Evolutionary conservation across 2,113 vertebrate genomes (phyloP).

Genomic region (Thamnophis sirtalis): DNA sequence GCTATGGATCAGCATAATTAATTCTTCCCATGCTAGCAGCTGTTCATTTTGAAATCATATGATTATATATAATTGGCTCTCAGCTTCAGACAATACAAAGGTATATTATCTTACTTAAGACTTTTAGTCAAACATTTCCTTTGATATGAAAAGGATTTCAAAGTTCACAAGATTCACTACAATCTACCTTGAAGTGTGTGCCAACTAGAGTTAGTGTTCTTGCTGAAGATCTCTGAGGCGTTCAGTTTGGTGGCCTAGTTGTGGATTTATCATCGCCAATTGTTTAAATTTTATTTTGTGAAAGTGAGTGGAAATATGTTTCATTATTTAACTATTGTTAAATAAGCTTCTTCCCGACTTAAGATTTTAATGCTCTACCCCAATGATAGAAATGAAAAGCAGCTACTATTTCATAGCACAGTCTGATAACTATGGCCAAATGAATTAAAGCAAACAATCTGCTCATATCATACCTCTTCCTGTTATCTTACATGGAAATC

Average conservation of each 20-base stretch:
- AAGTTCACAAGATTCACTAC: not conserved
- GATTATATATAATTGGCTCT: not conserved
- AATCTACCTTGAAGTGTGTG: not conserved
- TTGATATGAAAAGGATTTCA: not conserved
- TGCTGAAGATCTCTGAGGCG: not conserved
- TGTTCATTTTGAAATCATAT: not conserved
- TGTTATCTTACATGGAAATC: not conserved
- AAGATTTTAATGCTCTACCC: not conserved
- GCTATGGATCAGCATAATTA: not conserved
- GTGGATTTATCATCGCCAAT: not conserved
- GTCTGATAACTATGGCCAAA: not conserved
- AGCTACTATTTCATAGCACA: not conserved
- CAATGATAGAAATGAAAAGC: not conserved
- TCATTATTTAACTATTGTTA: not conserved
- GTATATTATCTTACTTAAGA: not conserved
- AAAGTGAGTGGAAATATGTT: not conserved
- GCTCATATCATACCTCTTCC: not conserved
- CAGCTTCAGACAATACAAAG: constrained; percentile 13
- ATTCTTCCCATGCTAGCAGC: not conserved
- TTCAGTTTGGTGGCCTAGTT: not conserved
- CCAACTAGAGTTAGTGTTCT: not conserved
- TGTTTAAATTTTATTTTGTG: not conserved
- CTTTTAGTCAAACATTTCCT: not conserved
- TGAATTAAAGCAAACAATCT: not conserved
- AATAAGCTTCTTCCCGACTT: not conserved